phyloP scores from a whole-genome alignment of 2,888 invertebrate species.

The Strigamia crassipes region DNA sequence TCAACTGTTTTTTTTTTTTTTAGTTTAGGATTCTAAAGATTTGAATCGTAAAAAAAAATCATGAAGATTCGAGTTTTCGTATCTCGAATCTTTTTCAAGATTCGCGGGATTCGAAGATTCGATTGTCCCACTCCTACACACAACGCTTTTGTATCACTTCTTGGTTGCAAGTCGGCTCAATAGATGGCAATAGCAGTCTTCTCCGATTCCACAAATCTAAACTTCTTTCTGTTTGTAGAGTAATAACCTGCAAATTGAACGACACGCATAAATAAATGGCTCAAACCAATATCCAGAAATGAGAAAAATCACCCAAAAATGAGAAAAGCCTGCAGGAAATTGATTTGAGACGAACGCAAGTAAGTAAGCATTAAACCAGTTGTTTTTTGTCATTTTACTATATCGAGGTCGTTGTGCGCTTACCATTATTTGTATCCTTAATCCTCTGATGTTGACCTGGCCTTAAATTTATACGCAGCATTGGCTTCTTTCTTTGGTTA shows the following conservation, averaged over 20 bases:
- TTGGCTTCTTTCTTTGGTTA: constrained; percentile 35
- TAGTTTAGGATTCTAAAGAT: no score
- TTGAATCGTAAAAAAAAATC: no score
- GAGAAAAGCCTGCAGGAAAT: no score
- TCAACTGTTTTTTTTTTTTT: no score
- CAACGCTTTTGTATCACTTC: no score
- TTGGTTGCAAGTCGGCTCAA: background rate
- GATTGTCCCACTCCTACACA: no score
- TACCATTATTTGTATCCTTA: constrained; percentile 21
- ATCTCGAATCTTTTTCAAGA: no score
- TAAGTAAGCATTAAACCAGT: background rate
- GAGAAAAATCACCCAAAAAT: no score
- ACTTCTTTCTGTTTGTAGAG: background rate
- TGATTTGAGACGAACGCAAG: background rate
- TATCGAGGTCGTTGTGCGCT: background rate
- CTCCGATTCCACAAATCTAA: background rate
- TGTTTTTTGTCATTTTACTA: background rate
- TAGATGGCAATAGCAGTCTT: background rate
- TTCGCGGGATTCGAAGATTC: no score
- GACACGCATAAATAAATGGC: background rate
- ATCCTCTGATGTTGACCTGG: constrained; percentile 40
- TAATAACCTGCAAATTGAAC: no score
- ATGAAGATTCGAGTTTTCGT: no score
- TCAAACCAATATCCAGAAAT: background rate
- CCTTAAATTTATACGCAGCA: constrained; percentile 40